Evolutionary conservation across 2,797 vertebrate species (phyloP).

Genomic region (Propithecus deckenii): DNA sequence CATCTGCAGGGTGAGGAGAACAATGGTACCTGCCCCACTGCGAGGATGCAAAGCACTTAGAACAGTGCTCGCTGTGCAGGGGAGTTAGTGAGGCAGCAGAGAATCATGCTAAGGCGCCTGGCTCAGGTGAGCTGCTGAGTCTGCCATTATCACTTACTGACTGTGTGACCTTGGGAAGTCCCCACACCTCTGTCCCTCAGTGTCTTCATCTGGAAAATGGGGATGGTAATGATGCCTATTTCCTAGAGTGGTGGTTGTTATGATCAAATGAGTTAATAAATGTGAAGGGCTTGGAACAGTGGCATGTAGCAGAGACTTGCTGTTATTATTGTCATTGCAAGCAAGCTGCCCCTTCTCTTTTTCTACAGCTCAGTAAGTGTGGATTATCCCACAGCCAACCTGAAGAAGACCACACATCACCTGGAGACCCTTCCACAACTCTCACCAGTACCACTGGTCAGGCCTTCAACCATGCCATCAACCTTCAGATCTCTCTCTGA

Average conservation of each 20-base stretch:
- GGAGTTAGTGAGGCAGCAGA: background rate
- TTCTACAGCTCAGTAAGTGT: background rate
- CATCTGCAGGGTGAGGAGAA: background rate
- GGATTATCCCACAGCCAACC: background rate
- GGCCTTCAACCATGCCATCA: too few species aligned
- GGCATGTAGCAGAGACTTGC: background rate
- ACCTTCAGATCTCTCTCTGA: background rate
- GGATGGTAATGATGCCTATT: background rate
- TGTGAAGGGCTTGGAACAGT: background rate
- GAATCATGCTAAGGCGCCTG: fast-evolving
- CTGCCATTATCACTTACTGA: background rate
- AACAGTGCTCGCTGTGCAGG: background rate
- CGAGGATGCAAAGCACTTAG: background rate
- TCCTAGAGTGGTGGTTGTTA: background rate
- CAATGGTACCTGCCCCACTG: too few species aligned
- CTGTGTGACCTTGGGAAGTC: background rate
- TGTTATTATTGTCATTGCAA: background rate
- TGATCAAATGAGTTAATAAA: background rate
- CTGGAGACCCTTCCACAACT: background rate
- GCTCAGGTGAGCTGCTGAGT: background rate
- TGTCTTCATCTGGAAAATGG: background rate
- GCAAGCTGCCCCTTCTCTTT: background rate
- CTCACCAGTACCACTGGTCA: background rate
- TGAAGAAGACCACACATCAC: background rate
- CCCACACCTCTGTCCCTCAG: background rate